These are phyloP conservation scores for Okamejei kenojei DNA, from an alignment of 2,797 vertebrate genomes.

Conservation along the genomic window DNA sequence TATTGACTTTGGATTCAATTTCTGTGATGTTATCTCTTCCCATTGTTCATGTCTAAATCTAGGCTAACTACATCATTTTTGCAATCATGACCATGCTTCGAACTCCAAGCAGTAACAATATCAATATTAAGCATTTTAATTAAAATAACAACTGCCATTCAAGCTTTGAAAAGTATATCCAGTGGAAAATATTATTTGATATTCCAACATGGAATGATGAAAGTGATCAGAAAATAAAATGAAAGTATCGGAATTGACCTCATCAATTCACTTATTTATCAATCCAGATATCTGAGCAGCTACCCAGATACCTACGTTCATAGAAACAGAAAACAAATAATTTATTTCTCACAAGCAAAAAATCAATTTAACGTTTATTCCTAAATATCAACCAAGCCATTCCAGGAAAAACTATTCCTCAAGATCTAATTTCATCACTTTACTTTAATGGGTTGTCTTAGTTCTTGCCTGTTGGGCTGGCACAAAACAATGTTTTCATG, in stretches of 20 bases:
- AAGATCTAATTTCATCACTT: not conserved
- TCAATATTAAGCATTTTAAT: not conserved
- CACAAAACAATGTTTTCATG: not conserved
- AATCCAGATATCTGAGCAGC: not conserved
- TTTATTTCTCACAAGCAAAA: not conserved
- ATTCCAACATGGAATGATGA: not conserved
- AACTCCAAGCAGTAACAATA: constrained; percentile 5
- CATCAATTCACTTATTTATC: not conserved
- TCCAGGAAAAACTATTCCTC: not conserved
- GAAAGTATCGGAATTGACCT: not conserved
- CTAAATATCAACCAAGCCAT: not conserved
- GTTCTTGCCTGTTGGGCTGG: not conserved
- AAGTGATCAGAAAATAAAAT: not conserved
- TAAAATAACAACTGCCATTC: not conserved
- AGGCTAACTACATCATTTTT: not conserved
- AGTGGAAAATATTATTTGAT: not conserved
- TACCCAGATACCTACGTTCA: not conserved
- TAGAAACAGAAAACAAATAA: too few species aligned
- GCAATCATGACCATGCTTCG: not conserved
- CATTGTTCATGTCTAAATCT: constrained; percentile 25
- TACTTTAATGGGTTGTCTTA: not conserved
- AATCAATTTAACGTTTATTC: not conserved
- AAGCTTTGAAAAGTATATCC: not conserved
- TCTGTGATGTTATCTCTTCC: constrained; percentile 36
- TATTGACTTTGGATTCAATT: constrained; percentile 37